phyloP scores from a whole-genome alignment of 2,113 vertebrate genomes.

The Oriolus oriolus region DNA sequence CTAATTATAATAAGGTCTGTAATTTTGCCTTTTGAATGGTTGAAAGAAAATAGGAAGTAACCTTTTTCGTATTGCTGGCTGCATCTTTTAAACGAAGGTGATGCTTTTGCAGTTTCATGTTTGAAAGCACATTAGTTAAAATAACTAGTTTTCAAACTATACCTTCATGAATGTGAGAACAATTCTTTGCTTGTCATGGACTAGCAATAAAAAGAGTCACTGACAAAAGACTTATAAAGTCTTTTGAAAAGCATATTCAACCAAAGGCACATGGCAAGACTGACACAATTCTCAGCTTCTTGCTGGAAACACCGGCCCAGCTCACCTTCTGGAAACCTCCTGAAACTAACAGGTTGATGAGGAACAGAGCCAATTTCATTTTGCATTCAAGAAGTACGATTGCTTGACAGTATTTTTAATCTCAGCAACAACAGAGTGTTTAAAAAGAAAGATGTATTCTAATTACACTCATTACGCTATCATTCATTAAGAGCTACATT shows the following conservation, averaged over 20 bases:
- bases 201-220: background rate
- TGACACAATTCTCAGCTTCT: background rate
- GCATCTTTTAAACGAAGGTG: background rate
- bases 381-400: background rate
- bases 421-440: background rate
- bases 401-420: background rate
- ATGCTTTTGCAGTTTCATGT: background rate
- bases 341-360: background rate
- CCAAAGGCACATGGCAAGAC: background rate
- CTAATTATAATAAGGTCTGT: background rate
- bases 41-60: background rate
- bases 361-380: background rate
- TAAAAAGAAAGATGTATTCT: constrained; percentile 21
- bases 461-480: constrained; percentile 6
- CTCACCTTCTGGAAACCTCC: background rate
- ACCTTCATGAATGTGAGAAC: background rate
- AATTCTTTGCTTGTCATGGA: background rate
- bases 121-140: background rate
- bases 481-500: constrained; percentile 31
- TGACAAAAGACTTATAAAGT: background rate
- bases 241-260: background rate
- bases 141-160: background rate
- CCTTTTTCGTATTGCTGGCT: background rate
- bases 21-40: background rate
- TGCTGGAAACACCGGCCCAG: background rate